phyloP scores from a whole-genome alignment of 1,140 invertebrate genomes.

The Pseudomyrmex gracilis region DNA sequence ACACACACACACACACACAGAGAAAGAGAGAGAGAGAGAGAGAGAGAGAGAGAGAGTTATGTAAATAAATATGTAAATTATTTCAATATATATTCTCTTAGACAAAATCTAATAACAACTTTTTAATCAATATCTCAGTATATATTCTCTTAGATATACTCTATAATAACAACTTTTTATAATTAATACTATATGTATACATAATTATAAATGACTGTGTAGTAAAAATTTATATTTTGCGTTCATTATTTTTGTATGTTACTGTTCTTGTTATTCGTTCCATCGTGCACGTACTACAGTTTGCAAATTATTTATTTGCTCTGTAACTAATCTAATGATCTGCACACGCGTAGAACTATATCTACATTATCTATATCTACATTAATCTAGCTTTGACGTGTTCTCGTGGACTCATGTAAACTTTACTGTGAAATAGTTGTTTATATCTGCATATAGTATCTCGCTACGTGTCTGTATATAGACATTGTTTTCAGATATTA shows the following conservation, averaged over 20 bases:
- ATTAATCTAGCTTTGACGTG: constrained; percentile 54
- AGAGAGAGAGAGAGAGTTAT: no score
- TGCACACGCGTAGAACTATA: not conserved
- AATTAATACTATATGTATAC: no score
- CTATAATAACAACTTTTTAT: no score
- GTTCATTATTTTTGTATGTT: no score
- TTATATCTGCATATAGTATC: constrained; percentile 45
- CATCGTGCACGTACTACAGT: not conserved
- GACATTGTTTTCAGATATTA: constrained; percentile 31
- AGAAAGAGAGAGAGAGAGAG: no score
- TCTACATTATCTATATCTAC: constrained; percentile 17
- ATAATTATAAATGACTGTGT: not conserved
- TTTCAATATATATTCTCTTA: not conserved
- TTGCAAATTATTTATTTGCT: constrained; percentile 7
- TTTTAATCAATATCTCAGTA: no score
- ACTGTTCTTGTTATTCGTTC: not conserved
- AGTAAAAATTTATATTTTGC: not conserved
- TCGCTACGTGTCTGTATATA: not conserved
- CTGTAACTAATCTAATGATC: constrained; percentile 37
- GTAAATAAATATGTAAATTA: constrained; percentile 4
- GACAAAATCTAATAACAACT: no score
- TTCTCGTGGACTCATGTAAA: constrained; percentile 39
- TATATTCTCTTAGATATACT: no score
- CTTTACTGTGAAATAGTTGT: constrained; percentile 34
- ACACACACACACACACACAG: no score